Evolutionary conservation across 2,113 vertebrate species (phyloP), one percentile per base, ranked within the genome.

Genomic region (Isichthys henryi): DNA sequence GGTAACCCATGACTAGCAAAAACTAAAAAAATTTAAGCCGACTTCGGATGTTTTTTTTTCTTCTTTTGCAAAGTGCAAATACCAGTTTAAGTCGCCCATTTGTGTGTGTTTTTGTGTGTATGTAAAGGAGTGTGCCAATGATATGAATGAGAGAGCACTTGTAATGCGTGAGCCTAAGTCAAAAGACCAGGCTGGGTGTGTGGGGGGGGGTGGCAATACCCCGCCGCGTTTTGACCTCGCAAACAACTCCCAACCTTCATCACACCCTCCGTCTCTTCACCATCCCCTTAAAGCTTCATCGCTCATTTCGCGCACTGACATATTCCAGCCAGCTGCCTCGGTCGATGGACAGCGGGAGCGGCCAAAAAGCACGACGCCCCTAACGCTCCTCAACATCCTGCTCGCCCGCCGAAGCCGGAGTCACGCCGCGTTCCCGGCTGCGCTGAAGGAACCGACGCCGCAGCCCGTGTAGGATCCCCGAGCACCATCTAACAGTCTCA

Each of bases 201-300:
- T n/a, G n/a, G n/a, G 90, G 74, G 53, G 90, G 93, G 94, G 93
- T 23, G 43, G 39, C 21, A 85, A 31, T 21, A 95, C 94, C 96
- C 95, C 95, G 95, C 94, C 92, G 95, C 93, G 95, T 95, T 95
- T 94, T 96, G 96, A 96, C 95, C 95, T 95, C 94, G 92, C 86
- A 95, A 96, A 95, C 95, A 94, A 94, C 94, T 93, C 92, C 88
- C 94, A 92, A 92, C 92, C 93, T 93, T 92, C 92, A 92, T 90
- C 94, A 92, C 91, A 93, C 89, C 88, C 91, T 89, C 92, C 89
- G 86, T 89, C 89, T 62, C 92, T 90, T 88, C 91, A 89, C 86
- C 88, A 48, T 86, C 92, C 50, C 39, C 85, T 92, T 92, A 93
- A 93, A 92, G 91, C 74, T 52, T 46, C 90, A 90, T 74, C 88